Percentiles rank a stretch among this genome's conserved stretches.
These are phyloP conservation scores for Aspidiotus destructor DNA, from an alignment of 2,888 invertebrate genomes.

Conservation along the genomic window DNA sequence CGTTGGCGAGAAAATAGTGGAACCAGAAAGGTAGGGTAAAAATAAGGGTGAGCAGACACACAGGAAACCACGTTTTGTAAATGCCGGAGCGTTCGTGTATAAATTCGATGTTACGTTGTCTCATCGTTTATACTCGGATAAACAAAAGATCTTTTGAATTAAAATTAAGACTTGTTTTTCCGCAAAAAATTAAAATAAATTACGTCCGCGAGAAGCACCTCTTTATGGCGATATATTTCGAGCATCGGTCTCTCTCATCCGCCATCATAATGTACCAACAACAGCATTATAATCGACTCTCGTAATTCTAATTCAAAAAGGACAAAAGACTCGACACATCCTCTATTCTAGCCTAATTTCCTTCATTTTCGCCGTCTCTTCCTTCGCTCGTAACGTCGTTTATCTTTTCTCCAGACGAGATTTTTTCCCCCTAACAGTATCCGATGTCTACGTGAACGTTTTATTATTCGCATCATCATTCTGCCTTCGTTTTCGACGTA, in stretches of 20 bases:
- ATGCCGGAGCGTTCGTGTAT: too few relatives aligned
- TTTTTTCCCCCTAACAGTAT: background rate
- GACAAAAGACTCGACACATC: slow-evolving; percentile 6
- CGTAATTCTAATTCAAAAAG: slow-evolving; percentile 24
- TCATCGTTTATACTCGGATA: background rate
- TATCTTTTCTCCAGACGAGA: too few relatives aligned
- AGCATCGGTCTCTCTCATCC: slow-evolving; percentile 10
- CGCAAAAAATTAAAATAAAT: slow-evolving; percentile 23
- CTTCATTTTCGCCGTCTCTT: too few relatives aligned
- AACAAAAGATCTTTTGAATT: background rate
- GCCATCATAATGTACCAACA: slow-evolving; percentile 7
- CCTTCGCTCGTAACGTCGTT: too few relatives aligned
- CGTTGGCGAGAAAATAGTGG: too few relatives aligned
- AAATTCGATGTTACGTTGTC: too few relatives aligned
- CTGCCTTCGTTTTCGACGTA: too few relatives aligned
- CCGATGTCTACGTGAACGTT: background rate
- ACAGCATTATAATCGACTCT: slow-evolving; percentile 20
- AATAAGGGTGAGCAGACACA: too few relatives aligned
- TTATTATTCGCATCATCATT: too few relatives aligned
- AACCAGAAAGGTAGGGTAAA: too few relatives aligned
- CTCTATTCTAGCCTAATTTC: background rate
- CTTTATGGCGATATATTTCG: slow-evolving; percentile 7
- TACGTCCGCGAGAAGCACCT: slow-evolving; percentile 17
- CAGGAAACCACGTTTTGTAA: too few relatives aligned
- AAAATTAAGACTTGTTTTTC: slow-evolving; percentile 15